Evolutionary conservation across 2,113 vertebrate genomes (phyloP).

Genomic region (Leucosticte australis): DNA sequence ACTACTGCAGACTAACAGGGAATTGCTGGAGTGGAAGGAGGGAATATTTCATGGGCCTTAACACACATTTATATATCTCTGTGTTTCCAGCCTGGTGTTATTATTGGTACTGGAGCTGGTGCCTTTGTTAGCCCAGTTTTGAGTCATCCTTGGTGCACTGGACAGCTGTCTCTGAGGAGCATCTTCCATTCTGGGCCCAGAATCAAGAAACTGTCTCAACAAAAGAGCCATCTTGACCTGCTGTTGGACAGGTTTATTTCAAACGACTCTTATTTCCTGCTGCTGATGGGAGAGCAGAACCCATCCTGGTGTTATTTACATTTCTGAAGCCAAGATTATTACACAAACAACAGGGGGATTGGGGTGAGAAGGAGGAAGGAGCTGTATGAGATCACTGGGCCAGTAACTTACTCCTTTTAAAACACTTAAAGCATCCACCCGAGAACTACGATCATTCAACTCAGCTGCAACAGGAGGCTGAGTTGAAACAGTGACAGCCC

Average conservation of each 20-base stretch:
- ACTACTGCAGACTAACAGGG: background rate
- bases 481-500: background rate
- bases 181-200: background rate
- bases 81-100: background rate
- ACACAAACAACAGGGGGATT: background rate
- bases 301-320: conserved; percentile 31
- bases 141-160: background rate
- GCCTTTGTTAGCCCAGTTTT: background rate
- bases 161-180: background rate
- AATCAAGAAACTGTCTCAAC: background rate
- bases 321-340: background rate
- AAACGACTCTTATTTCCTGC: background rate
- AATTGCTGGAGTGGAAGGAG: background rate
- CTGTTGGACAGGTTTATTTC: conserved; percentile 67
- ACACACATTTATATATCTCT: background rate
- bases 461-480: background rate
- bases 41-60: background rate
- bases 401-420: background rate
- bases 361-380: background rate
- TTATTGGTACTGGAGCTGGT: background rate
- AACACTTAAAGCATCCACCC: background rate
- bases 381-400: background rate
- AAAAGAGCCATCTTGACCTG: conserved; percentile 39
- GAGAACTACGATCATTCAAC: no score
- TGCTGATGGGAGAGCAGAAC: background rate